phyloP scores from a whole-genome alignment of 2,888 invertebrate genomes.

The Balanococcus diminutus region DNA sequence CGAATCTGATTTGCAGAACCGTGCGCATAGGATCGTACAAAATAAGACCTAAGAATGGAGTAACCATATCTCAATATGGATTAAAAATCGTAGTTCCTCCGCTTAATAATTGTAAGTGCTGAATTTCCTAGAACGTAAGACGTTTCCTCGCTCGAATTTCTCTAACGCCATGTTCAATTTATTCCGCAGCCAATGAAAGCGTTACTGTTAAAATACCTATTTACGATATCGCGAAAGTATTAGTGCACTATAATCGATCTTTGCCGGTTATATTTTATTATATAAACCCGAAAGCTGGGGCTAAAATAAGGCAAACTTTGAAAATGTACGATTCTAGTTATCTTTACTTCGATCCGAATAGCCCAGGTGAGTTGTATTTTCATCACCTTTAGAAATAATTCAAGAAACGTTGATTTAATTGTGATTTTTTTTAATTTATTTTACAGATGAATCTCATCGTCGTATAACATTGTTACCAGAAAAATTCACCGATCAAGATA shows the following conservation, averaged over 20 bases:
- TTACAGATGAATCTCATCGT: slow-evolving; percentile 69
- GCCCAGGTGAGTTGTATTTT: slow-evolving; percentile 62
- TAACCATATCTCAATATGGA: slow-evolving; percentile 65
- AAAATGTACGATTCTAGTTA: slow-evolving; percentile 69
- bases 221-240: slow-evolving; percentile 74
- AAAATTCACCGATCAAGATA: slow-evolving; percentile 71
- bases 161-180: neutral
- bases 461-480: slow-evolving; percentile 80
- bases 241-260: slow-evolving; percentile 77
- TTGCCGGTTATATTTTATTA: slow-evolving; percentile 83
- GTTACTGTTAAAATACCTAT: slow-evolving; percentile 69
- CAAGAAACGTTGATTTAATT: neutral
- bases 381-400: neutral
- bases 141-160: neutral
- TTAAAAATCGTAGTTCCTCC: slow-evolving; percentile 63
- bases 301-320: slow-evolving; percentile 71
- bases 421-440: slow-evolving; percentile 21
- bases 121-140: neutral
- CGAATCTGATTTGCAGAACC: slow-evolving; percentile 73
- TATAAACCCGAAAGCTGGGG: slow-evolving; percentile 72
- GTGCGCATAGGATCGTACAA: slow-evolving; percentile 85
- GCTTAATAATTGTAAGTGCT: slow-evolving; percentile 61
- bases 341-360: slow-evolving; percentile 65
- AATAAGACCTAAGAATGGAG: slow-evolving; percentile 75
- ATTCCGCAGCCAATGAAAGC: slow-evolving; percentile 32